These are phyloP conservation scores for Cyaniris semiargus DNA, from an alignment of 2,888 invertebrate species.

Conservation along the genomic window DNA sequence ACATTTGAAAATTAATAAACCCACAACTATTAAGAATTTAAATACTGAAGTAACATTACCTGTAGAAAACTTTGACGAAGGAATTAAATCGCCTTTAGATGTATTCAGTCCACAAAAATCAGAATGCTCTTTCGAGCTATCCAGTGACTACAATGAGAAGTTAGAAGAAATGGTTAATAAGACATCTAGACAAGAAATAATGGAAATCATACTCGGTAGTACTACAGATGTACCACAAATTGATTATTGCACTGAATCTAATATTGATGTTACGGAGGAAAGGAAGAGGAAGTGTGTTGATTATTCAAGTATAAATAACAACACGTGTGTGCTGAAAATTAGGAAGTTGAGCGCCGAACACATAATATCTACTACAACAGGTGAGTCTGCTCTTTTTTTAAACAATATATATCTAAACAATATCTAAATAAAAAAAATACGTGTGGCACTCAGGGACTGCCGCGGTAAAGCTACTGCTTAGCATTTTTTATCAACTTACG, in stretches of 20 bases:
- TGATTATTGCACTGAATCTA: slow-evolving; percentile 62
- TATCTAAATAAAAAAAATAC: no score
- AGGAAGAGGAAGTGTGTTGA: slow-evolving; percentile 63
- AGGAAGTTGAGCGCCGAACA: slow-evolving; percentile 67
- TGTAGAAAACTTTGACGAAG: background rate
- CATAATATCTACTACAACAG: slow-evolving; percentile 71
- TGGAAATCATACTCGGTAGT: slow-evolving; percentile 76
- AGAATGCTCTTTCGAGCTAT: slow-evolving; percentile 70
- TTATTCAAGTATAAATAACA: slow-evolving; percentile 58
- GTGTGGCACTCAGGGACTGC: no score
- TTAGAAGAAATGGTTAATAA: slow-evolving; percentile 72
- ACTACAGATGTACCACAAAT: slow-evolving; percentile 60
- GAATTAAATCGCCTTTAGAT: slow-evolving; percentile 31
- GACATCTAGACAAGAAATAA: slow-evolving; percentile 70
- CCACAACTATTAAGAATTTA: slow-evolving; percentile 55
- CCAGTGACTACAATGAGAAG: slow-evolving; percentile 69
- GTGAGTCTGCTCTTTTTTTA: slow-evolving; percentile 47
- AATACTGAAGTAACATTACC: slow-evolving; percentile 57
- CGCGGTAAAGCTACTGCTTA: no score
- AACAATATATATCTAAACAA: background rate
- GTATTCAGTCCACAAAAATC: slow-evolving; percentile 71
- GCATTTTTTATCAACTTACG: no score
- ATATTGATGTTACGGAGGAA: slow-evolving; percentile 51
- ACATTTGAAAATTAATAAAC: slow-evolving; percentile 55
- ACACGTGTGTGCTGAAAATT: slow-evolving; percentile 61